Base-by-base conservation (phyloP, 2,888 invertebrate genomes). In the Rhorus exstirpatorius region DNA sequence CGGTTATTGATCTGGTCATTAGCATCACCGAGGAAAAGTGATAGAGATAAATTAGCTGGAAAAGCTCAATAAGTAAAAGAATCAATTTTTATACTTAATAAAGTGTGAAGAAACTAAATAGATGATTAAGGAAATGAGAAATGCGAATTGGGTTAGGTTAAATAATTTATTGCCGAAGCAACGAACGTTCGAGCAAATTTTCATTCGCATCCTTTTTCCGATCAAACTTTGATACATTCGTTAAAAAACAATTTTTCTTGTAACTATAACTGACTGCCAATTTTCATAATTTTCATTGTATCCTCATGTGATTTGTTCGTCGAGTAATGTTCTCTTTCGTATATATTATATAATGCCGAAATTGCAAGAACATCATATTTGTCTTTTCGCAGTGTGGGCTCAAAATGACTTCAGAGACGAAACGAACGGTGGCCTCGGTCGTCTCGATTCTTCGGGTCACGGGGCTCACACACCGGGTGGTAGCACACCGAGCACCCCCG, bases 401-500 rank as follows among this genome's bases (percentile, higher is more conserved):
- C 97, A 97, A 93, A 97, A 97, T 85, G 97, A 97, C 94, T 97
- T 97, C 93, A 95, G 97, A 88, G 97, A 97, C 94, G 96, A 95
- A 88, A 95, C 96, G 86, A 97, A 97, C 89, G 96, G 96, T 31
- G 93, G 93, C 12, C 92, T 94, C 87, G 93, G 95, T 1, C 95
- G 95, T 81, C 94, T 95, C 84, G 92, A 93, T 81, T 93, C 93
- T 60, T 90, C 93, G 76, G 94, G 94, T 78, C 93, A 91, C 79
- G 91, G 89, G 78, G 90, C 88, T 80, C 93, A 92, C 87, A 93
- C 91, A 79, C 92, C 89, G 46, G 91, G 92, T 35, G 93, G 92
- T 31, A 93, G 92, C 95, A 96, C 93, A 95, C 96, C 92, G 95
- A 96, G 90, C 94, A 96, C 88, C 93, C 96, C 87, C 94, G 95